Evolutionary conservation across 2,888 invertebrate genomes (phyloP).

Genomic region (Hetaerina titia): DNA sequence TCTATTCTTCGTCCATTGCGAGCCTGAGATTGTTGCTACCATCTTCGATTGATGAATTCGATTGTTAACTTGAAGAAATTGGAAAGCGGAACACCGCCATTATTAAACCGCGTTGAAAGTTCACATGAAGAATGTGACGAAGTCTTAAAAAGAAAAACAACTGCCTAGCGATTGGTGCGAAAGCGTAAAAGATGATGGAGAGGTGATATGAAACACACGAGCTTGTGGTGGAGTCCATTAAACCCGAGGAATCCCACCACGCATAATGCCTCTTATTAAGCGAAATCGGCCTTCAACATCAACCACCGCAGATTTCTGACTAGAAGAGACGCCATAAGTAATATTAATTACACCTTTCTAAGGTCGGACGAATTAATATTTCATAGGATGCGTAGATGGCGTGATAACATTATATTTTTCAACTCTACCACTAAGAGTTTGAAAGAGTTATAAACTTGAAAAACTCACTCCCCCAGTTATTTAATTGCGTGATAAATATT

Average conservation of each 20-base stretch:
- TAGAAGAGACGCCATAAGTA: not conserved
- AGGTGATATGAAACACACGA: not conserved
- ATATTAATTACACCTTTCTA: not conserved
- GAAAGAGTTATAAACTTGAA: not conserved
- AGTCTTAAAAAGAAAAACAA: not conserved
- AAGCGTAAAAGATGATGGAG: not conserved
- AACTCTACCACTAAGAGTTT: not conserved
- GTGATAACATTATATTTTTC: not conserved
- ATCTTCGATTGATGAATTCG: not conserved
- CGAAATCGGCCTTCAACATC: not conserved
- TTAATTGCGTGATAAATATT: too few relatives aligned
- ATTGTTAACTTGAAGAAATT: not conserved
- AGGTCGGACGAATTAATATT: not conserved
- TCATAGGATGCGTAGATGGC: not conserved
- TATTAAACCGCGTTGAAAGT: not conserved
- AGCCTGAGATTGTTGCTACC: not conserved
- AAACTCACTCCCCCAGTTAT: too few relatives aligned
- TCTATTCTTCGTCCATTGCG: not conserved
- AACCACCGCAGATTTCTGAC: not conserved
- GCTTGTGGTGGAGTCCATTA: not conserved
- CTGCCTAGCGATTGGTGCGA: not conserved
- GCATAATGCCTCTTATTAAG: not conserved
- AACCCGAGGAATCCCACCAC: not conserved
- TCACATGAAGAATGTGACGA: not conserved
- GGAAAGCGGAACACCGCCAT: not conserved